phyloP scores from a whole-genome alignment of 2,888 invertebrate genomes.

The Drosophila borealis region DNA sequence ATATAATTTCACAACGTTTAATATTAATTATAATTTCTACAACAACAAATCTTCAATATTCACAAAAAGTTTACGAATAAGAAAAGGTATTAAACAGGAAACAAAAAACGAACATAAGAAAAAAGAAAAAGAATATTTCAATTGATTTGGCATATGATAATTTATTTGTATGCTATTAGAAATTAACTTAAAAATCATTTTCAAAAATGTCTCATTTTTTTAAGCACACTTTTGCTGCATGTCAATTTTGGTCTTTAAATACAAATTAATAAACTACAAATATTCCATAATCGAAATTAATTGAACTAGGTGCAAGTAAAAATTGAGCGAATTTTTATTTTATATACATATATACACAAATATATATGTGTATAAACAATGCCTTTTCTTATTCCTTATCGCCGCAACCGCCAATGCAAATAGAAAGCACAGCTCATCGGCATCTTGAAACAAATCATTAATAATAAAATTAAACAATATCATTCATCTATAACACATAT shows the following conservation, averaged over 20 bases:
- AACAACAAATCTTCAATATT: slow-evolving; percentile 23
- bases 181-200: not conserved
- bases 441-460: not conserved
- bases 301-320: slow-evolving; percentile 13
- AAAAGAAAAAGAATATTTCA: slow-evolving; percentile 2
- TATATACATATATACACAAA: slow-evolving; percentile 15
- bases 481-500: slow-evolving; percentile 2
- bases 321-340: slow-evolving; percentile 7
- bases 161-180: slow-evolving; percentile 20
- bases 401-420: slow-evolving; percentile 29
- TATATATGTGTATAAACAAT: slow-evolving; percentile 43
- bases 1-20: slow-evolving; percentile 59
- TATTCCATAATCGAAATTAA: slow-evolving; percentile 27
- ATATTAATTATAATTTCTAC: slow-evolving; percentile 34
- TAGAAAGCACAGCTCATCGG: slow-evolving; percentile 31
- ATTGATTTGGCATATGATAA: slow-evolving; percentile 40
- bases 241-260: not conserved
- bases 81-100: slow-evolving; percentile 69
- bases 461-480: slow-evolving; percentile 1
- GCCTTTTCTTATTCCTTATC: slow-evolving; percentile 75
- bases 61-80: slow-evolving; percentile 52
- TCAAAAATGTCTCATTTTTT: not conserved
- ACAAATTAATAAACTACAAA: slow-evolving; percentile 3
- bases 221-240: slow-evolving; percentile 4
- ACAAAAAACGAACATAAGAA: not conserved